These are phyloP conservation scores for Dasypolia templi DNA, from an alignment of 2,888 invertebrate species.

Conservation along the genomic window DNA sequence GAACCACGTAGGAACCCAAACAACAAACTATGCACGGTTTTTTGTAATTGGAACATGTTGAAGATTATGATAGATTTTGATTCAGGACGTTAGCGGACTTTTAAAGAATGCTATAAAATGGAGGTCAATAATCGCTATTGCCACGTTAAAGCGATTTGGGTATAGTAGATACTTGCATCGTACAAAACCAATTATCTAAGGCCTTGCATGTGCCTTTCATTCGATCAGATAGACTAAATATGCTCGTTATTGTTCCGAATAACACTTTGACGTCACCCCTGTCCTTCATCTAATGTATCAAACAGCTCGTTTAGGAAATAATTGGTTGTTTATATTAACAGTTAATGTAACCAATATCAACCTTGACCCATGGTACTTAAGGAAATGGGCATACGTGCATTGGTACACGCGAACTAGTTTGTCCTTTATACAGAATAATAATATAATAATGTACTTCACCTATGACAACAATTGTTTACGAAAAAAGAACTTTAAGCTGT, in stretches of 20 bases:
- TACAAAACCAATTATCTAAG: too few species aligned
- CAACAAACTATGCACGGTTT: too few species aligned
- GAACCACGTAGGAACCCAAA: too few species aligned
- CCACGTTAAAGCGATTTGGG: too few species aligned
- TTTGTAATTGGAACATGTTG: too few species aligned
- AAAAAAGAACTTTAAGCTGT: neutral
- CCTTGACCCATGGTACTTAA: constrained; percentile 48
- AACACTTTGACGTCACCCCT: constrained; percentile 31
- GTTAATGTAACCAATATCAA: constrained; percentile 44
- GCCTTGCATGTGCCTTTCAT: neutral
- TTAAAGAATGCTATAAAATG: too few species aligned
- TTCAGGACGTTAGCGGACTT: too few species aligned
- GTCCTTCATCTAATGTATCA: constrained; percentile 5
- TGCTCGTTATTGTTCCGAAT: neutral
- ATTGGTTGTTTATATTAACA: constrained; percentile 48
- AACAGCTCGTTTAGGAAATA: constrained; percentile 51
- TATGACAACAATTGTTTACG: neutral
- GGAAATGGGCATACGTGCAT: constrained; percentile 31
- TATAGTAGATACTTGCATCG: too few species aligned
- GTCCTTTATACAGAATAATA: neutral
- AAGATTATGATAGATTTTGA: too few species aligned
- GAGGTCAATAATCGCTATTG: too few species aligned
- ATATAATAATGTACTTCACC: neutral
- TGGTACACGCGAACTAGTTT: constrained; percentile 15
- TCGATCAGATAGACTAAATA: neutral